A percentile compares a stretch with the other conserved stretches of the same genome.
phyloP scores from a whole-genome alignment of 2,797 vertebrate genomes.

The Bradypus variegatus region DNA sequence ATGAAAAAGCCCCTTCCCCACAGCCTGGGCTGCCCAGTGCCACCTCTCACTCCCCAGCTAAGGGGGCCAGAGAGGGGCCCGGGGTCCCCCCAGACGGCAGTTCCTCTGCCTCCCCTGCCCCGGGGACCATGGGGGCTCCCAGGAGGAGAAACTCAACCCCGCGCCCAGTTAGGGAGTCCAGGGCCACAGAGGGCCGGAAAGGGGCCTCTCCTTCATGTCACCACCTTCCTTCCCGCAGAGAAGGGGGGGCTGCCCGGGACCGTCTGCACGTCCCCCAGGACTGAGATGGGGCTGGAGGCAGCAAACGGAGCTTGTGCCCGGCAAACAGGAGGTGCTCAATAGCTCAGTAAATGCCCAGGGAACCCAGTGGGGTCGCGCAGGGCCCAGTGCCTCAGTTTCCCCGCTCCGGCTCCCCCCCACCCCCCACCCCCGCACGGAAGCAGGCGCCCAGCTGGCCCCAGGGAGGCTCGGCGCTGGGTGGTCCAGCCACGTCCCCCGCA shows the following conservation, averaged over 20 bases:
- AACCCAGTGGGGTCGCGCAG: no score
- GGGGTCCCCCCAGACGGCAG: background rate
- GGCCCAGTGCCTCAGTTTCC: background rate
- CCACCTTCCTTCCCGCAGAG: background rate
- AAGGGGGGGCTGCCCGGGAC: accelerated
- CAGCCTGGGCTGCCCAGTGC: background rate
- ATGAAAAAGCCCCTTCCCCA: background rate
- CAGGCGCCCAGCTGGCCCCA: background rate
- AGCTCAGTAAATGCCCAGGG: accelerated
- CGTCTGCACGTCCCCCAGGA: accelerated
- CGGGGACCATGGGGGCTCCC: background rate
- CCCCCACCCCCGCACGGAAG: background rate
- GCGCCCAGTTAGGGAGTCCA: background rate
- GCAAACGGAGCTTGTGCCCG: accelerated
- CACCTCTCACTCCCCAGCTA: background rate
- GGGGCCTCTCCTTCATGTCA: background rate
- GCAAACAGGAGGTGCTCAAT: accelerated
- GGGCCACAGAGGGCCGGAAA: background rate
- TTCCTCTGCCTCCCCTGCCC: background rate
- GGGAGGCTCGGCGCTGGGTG: slow-evolving; percentile 33
- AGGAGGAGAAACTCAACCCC: background rate
- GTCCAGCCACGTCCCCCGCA: slow-evolving; percentile 26
- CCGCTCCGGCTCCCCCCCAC: accelerated
- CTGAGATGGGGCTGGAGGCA: accelerated
- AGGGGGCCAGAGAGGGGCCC: background rate